Conservation (phyloP, 1,140 invertebrate genomes). For the Anastrepha ludens region DNA sequence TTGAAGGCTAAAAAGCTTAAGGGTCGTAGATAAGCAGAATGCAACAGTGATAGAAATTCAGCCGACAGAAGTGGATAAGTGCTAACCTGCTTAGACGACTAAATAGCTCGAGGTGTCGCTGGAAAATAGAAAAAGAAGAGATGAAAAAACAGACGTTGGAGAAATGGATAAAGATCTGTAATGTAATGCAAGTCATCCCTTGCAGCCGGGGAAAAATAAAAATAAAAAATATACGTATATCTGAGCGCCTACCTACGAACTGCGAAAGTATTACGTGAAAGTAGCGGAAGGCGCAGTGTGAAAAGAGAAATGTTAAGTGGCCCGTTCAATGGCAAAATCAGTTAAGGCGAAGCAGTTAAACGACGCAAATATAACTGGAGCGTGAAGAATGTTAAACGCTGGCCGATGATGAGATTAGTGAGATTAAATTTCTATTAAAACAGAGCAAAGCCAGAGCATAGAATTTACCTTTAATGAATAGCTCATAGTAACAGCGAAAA, state of each 20-base stretch:
- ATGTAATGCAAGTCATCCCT: not conserved
- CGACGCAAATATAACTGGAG: not conserved
- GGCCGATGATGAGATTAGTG: not conserved
- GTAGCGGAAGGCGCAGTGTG: too few species aligned
- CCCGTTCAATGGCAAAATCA: not conserved
- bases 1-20: slow-evolving; percentile 30
- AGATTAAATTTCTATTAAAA: too few species aligned
- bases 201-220: not conserved
- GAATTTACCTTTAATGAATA: too few species aligned
- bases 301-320: not conserved
- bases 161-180: not conserved
- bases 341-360: not conserved
- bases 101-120: not conserved
- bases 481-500: not conserved
- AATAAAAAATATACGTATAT: not conserved
- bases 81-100: slow-evolving; percentile 23
- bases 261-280: too few species aligned
- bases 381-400: not conserved
- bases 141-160: not conserved
- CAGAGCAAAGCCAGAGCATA: too few species aligned
- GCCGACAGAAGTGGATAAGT: slow-evolving; percentile 38
- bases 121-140: not conserved
- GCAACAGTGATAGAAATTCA: slow-evolving; percentile 8
- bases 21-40: not conserved
- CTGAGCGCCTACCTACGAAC: too few species aligned